phyloP scores from a whole-genome alignment of 2,888 invertebrate species.

The Heliconius ethilla region DNA sequence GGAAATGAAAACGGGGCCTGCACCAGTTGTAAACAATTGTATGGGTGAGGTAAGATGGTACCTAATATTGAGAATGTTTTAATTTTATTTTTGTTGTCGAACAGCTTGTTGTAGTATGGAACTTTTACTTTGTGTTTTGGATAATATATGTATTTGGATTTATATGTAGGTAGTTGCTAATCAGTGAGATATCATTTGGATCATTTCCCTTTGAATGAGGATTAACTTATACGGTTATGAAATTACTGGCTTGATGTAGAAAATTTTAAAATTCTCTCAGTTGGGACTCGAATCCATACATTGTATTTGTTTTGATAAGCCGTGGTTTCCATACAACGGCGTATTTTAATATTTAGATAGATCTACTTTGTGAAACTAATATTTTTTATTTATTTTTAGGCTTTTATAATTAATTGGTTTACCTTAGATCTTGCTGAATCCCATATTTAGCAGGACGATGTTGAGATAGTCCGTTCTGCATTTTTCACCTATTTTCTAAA shows the following conservation, averaged over 20 bases:
- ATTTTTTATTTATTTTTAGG: neutral
- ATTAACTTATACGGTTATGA: too few species aligned
- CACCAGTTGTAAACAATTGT: conserved; percentile 50
- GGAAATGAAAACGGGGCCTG: conserved; percentile 52
- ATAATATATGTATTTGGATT: too few species aligned
- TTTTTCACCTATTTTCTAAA: too few species aligned
- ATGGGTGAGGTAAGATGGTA: conserved; percentile 50
- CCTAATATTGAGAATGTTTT: conserved; percentile 9
- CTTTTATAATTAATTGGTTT: neutral
- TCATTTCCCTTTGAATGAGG: neutral
- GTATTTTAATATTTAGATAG: neutral
- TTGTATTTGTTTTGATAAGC: too few species aligned
- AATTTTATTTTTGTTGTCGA: neutral
- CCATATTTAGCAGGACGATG: too few species aligned
- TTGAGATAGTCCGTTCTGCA: too few species aligned
- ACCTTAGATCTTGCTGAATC: neutral
- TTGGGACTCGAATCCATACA: too few species aligned
- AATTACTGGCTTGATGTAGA: too few species aligned
- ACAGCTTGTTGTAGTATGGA: neutral
- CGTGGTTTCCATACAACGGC: neutral
- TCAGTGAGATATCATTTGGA: neutral
- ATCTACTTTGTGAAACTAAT: neutral
- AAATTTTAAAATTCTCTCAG: too few species aligned
- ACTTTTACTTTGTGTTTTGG: too few species aligned
- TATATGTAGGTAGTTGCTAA: too few species aligned